Base-by-base conservation (phyloP, 1,140 invertebrate genomes). In the Hycleus phaleratus region DNA sequence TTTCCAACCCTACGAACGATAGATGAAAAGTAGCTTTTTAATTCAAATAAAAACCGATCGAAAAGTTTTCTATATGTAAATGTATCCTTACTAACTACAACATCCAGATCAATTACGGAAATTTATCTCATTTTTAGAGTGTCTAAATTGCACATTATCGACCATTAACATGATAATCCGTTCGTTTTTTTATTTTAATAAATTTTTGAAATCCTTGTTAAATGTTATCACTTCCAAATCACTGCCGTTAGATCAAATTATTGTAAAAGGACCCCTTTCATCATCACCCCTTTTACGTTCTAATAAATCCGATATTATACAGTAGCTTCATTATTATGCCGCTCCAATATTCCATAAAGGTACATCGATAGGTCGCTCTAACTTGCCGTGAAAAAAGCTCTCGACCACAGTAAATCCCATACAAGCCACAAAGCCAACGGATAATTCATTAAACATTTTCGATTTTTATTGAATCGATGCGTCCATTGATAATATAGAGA, bases 371-470 rank as follows among this genome's bases (percentile, higher is more conserved):
- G 51, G 42, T 42, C 43, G 42, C 51, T 45, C 42, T 45, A 53
- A 53, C 44, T 46, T 46, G 32, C 32, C 32, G 32, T 32, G 32
- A 32, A 32, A 32, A 32, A 32, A 32, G 32, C 32, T 32, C 7
- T 32, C 32, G 32, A 32, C 32, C 32, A 5, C 32, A 32, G 4
- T 7, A 32, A 7, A 5, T 32, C 18, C 18, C 50, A 46, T 42
- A 53, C 46, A 53, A 38, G 46, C 51, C 49, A 51, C 43, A 51
- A 51, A 49, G 51, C 58, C 54, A 39, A 49, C 53, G 53, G 58
- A 59, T 59, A 59, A 59, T 59, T 59, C 58, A 59, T 50, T 54
- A 59, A 56, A 56, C 61, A 51, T 56, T 56, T 3, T 32, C 32
- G 32, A 32, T 7, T 32, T 32, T 7, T 5, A 32, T 32, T 32